These are phyloP conservation scores for Rhinichthys osculus DNA, from an alignment of 2,797 vertebrate genomes.

Conservation along the genomic window DNA sequence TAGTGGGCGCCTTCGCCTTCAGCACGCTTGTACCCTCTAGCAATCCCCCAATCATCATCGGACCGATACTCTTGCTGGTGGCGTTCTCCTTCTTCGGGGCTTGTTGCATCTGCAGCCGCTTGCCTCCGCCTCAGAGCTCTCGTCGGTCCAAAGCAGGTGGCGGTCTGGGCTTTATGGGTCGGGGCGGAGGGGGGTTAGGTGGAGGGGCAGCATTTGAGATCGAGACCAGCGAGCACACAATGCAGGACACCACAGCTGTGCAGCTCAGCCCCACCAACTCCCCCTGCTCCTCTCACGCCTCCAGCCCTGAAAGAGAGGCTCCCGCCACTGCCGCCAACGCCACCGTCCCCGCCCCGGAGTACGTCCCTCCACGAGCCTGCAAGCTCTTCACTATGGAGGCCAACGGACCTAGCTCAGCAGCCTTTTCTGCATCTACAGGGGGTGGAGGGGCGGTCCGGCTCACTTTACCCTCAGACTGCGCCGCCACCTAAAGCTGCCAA, in stretches of 20 bases:
- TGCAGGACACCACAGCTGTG: constrained; percentile 92
- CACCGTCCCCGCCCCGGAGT: constrained; percentile 69
- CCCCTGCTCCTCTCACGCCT: constrained; percentile 82
- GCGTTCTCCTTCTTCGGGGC: constrained; percentile 90
- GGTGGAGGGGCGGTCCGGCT: constrained; percentile 76
- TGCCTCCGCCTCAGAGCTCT: constrained; percentile 75
- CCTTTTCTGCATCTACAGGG: constrained; percentile 70
- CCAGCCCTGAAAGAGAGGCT: constrained; percentile 73
- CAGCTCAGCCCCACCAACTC: constrained; percentile 93
- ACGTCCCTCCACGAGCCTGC: constrained; percentile 65
- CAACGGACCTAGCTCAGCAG: constrained; percentile 71
- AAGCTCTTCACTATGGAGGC: constrained; percentile 78
- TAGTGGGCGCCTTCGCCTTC: constrained; percentile 93
- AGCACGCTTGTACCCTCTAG: constrained; percentile 84
- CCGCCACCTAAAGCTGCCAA: constrained; percentile 66
- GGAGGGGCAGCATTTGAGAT: constrained; percentile 88
- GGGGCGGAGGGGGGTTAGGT: constrained; percentile 46
- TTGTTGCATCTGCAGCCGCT: constrained; percentile 90
- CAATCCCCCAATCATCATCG: constrained; percentile 90
- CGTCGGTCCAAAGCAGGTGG: constrained; percentile 65
- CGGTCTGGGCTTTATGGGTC: constrained; percentile 67
- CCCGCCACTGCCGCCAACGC: constrained; percentile 77
- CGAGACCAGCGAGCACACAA: constrained; percentile 93
- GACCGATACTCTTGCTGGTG: constrained; percentile 86
- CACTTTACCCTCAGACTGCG: constrained; percentile 76